phyloP scores from a whole-genome alignment of 1,140 invertebrate genomes.

The Magallana angulata region DNA sequence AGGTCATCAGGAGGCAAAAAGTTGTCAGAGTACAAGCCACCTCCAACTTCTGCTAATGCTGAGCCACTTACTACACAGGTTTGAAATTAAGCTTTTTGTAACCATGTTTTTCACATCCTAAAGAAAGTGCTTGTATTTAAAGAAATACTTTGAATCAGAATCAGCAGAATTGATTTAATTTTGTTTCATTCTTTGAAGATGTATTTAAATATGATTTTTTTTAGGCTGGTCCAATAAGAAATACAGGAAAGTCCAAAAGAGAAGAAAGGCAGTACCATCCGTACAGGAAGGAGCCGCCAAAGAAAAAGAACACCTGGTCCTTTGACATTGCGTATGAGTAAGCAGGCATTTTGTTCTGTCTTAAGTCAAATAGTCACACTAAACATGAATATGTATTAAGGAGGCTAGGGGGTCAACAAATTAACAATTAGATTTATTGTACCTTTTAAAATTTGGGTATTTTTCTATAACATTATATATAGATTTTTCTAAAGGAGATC shows the following conservation, averaged over 20 bases:
- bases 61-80: background rate
- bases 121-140: too few species aligned
- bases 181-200: background rate
- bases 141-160: too few species aligned
- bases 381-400: too few species aligned
- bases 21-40: background rate
- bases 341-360: background rate
- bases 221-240: conserved; percentile 33
- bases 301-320: conserved; percentile 38
- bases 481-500: too few species aligned
- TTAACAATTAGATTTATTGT: too few species aligned
- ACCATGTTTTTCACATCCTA: too few species aligned
- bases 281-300: conserved; percentile 41
- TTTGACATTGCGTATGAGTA: conserved; percentile 46
- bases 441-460: too few species aligned
- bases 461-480: too few species aligned
- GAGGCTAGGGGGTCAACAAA: too few species aligned
- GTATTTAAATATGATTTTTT: background rate
- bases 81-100: background rate
- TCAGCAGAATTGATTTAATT: too few species aligned
- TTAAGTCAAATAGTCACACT: background rate
- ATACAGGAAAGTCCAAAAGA: background rate
- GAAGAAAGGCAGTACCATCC: conserved; percentile 4
- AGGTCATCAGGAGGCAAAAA: background rate
- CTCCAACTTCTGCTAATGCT: background rate